Evolutionary conservation across 2,888 invertebrate genomes (phyloP), one percentile per base, ranked within the genome.

Genomic region (Hetaerina titia): DNA sequence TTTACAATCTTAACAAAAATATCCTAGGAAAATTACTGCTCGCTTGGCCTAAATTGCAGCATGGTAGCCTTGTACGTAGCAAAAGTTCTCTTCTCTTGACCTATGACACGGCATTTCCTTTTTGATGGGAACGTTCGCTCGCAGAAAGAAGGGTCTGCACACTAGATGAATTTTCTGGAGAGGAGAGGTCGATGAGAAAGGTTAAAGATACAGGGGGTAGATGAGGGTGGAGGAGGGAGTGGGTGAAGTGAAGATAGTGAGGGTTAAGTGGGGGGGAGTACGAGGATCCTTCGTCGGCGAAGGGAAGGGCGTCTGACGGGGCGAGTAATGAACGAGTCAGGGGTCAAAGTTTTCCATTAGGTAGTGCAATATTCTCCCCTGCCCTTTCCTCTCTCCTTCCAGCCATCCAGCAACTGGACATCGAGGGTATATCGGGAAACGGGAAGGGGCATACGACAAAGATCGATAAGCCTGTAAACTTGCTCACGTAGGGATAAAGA

Each of bases 271-370:
- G 88, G 22, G 15, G 45, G 5, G 45, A 31, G 56, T 15, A 31
- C 13, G 45, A 31, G 31, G 31, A 17, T 87, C 15, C 45, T 87
- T 45, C 15, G 87, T 15, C 13, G 88, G 88, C 45, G 88, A 88
- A 56, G 19, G 56, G 88, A 15, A 87, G 87, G 87, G 45, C 31
- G 88, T 45, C 88, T 56, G 88, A 88, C 88, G 69, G 22, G 69
- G 22, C 90, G 92, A 69, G 92, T 92, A 92, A 92, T 92, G 92
- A 92, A 92, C 92, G 92, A 92, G 92, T 25, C 69, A 11, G 69
- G 22, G 92, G 92, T 92, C 92, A 92, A 92, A 92, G 92, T 92
- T 92, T 92, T 64, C 92, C 92, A 92, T 92, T 92, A 92, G 92
- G 22, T 92, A 64, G 92, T 92, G 64, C 64, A 63, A 92, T 69